Conservation (phyloP, 30 jellyfish, hydroid and myxozoan species). For the Turritopsis dohrnii region DNA sequence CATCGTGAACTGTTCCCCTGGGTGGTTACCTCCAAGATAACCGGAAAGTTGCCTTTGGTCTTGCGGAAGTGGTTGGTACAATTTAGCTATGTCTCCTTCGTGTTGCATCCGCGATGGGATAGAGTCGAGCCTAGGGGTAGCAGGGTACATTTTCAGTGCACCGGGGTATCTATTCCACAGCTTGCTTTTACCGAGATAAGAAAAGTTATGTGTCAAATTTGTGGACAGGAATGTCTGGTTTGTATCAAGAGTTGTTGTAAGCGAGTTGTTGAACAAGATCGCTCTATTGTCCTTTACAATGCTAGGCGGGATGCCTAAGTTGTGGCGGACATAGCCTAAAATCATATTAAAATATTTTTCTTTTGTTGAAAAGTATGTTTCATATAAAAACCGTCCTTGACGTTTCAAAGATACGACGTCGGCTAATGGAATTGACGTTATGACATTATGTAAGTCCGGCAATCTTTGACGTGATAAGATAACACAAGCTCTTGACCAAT, state of each 20-base stretch:
- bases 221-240: conserved; percentile 23
- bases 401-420: conserved; percentile 37
- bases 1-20: conserved; percentile 62
- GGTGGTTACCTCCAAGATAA: conserved; percentile 56
- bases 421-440: conserved; percentile 37
- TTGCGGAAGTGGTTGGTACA: conserved; percentile 47
- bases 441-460: conserved; percentile 43
- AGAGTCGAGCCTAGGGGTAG: conserved; percentile 27
- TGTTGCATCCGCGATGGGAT: conserved; percentile 54
- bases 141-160: conserved; percentile 43
- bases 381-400: conserved; percentile 56
- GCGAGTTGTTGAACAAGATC: background rate
- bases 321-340: conserved; percentile 39
- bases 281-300: conserved; percentile 32
- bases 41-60: conserved; percentile 38
- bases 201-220: conserved; percentile 36
- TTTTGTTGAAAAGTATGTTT: conserved; percentile 49
- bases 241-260: background rate
- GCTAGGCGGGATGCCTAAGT: conserved; percentile 46
- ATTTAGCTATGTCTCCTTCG: conserved; percentile 24
- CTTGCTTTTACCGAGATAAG: conserved; percentile 19
- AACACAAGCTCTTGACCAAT: conserved; percentile 19
- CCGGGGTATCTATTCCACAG: conserved; percentile 70
- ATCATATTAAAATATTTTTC: conserved; percentile 18
- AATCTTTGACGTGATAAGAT: conserved; percentile 47